A percentile compares a stretch with the other conserved stretches of the same genome.
phyloP scores from a whole-genome alignment of 2,797 vertebrate genomes.

The Lepilemur ruficaudatus region DNA sequence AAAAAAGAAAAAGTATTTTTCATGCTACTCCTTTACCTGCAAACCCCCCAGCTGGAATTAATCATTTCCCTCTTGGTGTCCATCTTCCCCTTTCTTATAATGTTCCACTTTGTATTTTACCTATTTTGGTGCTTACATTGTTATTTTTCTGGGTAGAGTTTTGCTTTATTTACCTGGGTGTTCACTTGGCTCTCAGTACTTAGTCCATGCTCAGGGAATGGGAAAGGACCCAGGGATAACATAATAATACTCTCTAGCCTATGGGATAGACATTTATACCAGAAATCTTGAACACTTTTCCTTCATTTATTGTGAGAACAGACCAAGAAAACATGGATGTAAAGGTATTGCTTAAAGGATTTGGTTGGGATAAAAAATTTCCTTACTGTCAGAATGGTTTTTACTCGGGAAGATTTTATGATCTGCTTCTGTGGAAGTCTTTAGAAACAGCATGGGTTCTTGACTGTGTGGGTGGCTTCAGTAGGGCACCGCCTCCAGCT shows the following conservation, averaged over 20 bases:
- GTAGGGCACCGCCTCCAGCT: not conserved
- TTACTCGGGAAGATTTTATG: not conserved
- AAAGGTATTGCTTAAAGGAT: not conserved
- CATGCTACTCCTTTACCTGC: not conserved
- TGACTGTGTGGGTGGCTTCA: not conserved
- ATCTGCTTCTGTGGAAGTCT: not conserved
- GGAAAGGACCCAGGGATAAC: not conserved
- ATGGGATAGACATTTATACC: not conserved
- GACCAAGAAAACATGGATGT: not conserved
- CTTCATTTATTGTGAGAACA: not conserved
- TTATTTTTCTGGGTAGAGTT: not conserved
- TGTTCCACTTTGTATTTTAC: not conserved
- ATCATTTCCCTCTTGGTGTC: not conserved
- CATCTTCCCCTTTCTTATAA: not conserved
- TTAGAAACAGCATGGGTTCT: not conserved
- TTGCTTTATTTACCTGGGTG: not conserved
- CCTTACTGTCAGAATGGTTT: not conserved
- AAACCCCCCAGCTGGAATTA: not conserved
- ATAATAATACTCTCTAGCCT: not conserved
- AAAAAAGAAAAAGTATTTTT: not conserved
- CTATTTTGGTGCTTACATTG: not conserved
- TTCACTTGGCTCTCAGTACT: not conserved
- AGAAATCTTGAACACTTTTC: not conserved
- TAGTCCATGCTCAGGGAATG: not conserved
- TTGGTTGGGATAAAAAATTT: not conserved